Evolutionary conservation across 2,113 vertebrate genomes (phyloP), one percentile per base, ranked within the genome.

Genomic region (Neolamprologus tretocephalus): DNA sequence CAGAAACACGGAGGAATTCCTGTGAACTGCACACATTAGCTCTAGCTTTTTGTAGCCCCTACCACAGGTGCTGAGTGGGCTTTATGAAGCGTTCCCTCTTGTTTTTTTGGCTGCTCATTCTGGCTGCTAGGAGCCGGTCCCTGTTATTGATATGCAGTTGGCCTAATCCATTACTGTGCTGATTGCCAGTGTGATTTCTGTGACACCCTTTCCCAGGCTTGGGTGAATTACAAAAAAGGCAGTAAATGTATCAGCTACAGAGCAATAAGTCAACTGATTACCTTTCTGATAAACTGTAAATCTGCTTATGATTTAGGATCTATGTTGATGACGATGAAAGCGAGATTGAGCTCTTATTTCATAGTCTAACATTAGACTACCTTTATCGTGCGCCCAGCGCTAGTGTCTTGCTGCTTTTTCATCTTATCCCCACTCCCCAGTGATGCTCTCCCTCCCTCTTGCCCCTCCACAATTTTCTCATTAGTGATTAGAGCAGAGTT

Each of bases 401-500:
- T 63, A 9, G 55, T 79, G 81, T 88, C 88, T 80, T 16, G 81
- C 89, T 86, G 81, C 85, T 83, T 92, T 92, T 89, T 80, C 71
- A 63, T 83, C 87, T 90, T 89, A 89, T 90, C 88, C 90, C 81
- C 83, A 4, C 49, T 94, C 94, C 93, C 92, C 61, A 54, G 84
- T 82, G 93, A 87, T 71, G 73, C 68, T 51, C 92, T 86, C 90
- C 85, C 89, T 92, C 91, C 61, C 81, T 85, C 42, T 90, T 82
- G 87, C 85, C 90, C 89, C 86, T 88, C 86, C 89, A 90, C 95
- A 94, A 93, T 95, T 95, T 95, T 96, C 94, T 95, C 95, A 95
- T 96, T 96, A 96, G 93, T 90, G 94, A 96, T 96, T 94, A 94
- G 95, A 94, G 93, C 93, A 93, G 93, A 95, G 94, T 94, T 96